A percentile compares a stretch with the other conserved stretches of the same genome.
These are phyloP conservation scores for Apogon hyalosoma DNA, from an alignment of 2,797 vertebrate genomes.

Conservation along the genomic window DNA sequence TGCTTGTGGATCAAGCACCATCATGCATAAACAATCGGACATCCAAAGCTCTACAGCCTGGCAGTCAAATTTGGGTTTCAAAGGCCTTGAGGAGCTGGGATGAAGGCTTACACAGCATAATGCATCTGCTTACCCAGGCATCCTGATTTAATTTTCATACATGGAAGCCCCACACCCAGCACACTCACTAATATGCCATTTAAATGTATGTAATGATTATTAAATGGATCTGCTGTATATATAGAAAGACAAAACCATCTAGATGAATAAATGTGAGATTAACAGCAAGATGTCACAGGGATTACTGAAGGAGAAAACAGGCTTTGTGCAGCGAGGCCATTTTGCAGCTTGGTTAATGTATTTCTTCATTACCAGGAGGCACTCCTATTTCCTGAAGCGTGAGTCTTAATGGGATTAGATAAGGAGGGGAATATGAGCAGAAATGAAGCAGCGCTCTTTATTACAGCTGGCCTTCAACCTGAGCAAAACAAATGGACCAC, in stretches of 20 bases:
- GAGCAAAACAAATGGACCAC: slow-evolving; percentile 56
- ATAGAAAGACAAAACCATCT: slow-evolving; percentile 33
- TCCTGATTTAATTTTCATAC: slow-evolving; percentile 30
- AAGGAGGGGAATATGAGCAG: slow-evolving; percentile 66
- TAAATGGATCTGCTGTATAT: slow-evolving; percentile 23
- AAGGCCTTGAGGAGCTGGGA: slow-evolving; percentile 42
- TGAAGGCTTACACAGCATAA: slow-evolving; percentile 27
- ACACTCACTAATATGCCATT: slow-evolving; percentile 23
- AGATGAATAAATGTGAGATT: slow-evolving; percentile 34
- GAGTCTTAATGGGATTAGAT: slow-evolving; percentile 77
- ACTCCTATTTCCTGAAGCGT: slow-evolving; percentile 73
- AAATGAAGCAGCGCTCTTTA: slow-evolving; percentile 65
- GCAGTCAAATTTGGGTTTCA: slow-evolving; percentile 31
- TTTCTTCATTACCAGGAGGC: slow-evolving; percentile 76
- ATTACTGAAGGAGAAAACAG: slow-evolving; percentile 57
- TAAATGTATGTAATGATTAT: slow-evolving; percentile 21
- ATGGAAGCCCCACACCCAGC: not conserved
- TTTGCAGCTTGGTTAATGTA: slow-evolving; percentile 68
- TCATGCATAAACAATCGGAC: slow-evolving; percentile 48
- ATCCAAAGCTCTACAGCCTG: slow-evolving; percentile 14
- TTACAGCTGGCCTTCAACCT: slow-evolving; percentile 69
- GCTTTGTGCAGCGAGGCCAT: slow-evolving; percentile 48
- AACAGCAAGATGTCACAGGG: slow-evolving; percentile 28
- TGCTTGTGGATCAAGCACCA: slow-evolving; percentile 17
- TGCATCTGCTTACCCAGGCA: slow-evolving; percentile 40